Evolutionary conservation across 2,113 vertebrate genomes (phyloP).

Genomic region (Rallus limicola): DNA sequence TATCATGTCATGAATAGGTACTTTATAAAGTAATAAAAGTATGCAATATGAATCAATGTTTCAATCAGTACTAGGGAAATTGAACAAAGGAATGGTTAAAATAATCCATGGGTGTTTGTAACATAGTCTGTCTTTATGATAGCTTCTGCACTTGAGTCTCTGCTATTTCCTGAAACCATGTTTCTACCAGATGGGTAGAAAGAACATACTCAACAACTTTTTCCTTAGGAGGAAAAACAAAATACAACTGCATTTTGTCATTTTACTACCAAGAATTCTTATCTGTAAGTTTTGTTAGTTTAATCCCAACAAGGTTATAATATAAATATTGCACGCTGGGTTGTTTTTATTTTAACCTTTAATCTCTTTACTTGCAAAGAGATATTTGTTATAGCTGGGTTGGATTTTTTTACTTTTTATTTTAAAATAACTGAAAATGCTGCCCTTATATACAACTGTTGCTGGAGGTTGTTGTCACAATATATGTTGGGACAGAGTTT

Average conservation of each 20-base stretch:
- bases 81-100: neutral
- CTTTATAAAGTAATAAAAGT: neutral
- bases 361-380: slow-evolving; percentile 7
- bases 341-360: neutral
- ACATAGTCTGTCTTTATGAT: neutral
- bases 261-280: neutral
- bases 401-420: neutral
- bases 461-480: neutral
- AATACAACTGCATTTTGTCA: neutral
- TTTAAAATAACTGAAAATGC: slow-evolving; percentile 1
- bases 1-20: neutral
- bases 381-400: neutral
- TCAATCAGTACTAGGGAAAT: neutral
- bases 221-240: neutral
- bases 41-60: neutral
- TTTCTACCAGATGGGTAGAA: neutral
- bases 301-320: neutral
- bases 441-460: neutral
- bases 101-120: neutral
- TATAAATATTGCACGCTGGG: neutral
- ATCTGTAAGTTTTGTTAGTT: neutral
- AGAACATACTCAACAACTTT: neutral
- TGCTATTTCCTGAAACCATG: neutral
- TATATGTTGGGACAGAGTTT: neutral
- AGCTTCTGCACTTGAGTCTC: neutral